Evolutionary conservation across 2,113 vertebrate species (phyloP).

Genomic region (Pholis gunnellus): DNA sequence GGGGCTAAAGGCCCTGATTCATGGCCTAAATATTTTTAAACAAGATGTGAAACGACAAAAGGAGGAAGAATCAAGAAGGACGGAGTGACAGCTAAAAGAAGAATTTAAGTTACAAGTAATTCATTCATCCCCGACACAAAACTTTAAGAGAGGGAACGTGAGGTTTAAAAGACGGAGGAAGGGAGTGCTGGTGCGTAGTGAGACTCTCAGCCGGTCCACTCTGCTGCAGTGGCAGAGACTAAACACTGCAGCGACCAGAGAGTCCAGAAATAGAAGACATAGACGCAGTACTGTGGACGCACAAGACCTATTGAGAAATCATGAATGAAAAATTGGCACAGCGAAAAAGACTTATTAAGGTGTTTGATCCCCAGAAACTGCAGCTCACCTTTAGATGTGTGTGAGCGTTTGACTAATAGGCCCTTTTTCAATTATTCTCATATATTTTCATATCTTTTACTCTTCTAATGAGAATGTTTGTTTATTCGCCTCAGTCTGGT

Average conservation of each 20-base stretch:
- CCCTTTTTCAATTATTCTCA: background rate
- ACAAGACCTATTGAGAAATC: background rate
- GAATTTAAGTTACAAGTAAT: no score
- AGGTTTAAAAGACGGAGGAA: background rate
- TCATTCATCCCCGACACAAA: background rate
- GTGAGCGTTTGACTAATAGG: background rate
- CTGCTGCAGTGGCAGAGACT: constrained; percentile 68
- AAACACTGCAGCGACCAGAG: constrained; percentile 52
- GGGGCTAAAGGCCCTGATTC: constrained; percentile 33
- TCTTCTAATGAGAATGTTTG: background rate
- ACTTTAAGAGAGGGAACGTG: background rate
- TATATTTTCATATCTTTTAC: background rate
- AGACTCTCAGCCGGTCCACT: constrained; percentile 9
- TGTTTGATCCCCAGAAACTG: background rate
- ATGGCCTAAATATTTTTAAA: constrained; percentile 32
- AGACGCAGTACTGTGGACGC: constrained; percentile 20
- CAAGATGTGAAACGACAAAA: constrained; percentile 1
- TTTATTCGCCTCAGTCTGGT: background rate
- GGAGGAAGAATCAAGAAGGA: background rate
- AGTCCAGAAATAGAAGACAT: constrained; percentile 45
- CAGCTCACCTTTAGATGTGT: background rate
- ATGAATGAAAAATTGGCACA: constrained; percentile 30
- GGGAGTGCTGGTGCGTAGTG: background rate
- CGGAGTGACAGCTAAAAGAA: background rate
- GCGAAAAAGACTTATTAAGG: background rate